Conservation (phyloP, 2,888 invertebrate species). For the Cryptus armator region DNA sequence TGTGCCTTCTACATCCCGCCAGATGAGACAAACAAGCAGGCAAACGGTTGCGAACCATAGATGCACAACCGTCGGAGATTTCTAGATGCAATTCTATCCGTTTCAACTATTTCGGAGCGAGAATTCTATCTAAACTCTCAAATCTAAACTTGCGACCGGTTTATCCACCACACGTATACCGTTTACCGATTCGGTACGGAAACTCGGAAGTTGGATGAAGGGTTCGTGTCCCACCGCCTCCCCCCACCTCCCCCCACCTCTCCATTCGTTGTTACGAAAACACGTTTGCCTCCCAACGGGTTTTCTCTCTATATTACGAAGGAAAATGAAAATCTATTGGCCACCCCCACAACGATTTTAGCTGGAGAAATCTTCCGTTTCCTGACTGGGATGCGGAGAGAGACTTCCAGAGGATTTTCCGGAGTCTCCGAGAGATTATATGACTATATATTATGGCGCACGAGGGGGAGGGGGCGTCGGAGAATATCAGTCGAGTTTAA, state of each 20-base stretch:
- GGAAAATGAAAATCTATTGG: slow-evolving; percentile 43
- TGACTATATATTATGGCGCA: slow-evolving; percentile 17
- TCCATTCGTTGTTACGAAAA: background rate
- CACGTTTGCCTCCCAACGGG: background rate
- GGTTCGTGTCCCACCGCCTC: background rate
- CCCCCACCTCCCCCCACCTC: too few relatives aligned
- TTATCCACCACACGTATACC: background rate
- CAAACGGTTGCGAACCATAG: background rate
- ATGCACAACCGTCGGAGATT: slow-evolving; percentile 1
- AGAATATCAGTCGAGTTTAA: slow-evolving; percentile 63
- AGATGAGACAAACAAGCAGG: background rate
- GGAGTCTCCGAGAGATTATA: slow-evolving; percentile 5
- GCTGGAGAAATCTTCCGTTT: background rate
- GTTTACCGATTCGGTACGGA: slow-evolving; percentile 10
- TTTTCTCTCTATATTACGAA: background rate
- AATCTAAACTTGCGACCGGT: slow-evolving; percentile 26
- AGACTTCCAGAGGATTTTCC: slow-evolving; percentile 38
- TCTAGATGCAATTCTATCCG: background rate
- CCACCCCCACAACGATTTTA: background rate
- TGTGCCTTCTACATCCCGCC: background rate
- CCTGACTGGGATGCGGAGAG: background rate
- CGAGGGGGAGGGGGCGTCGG: background rate
- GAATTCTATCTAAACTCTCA: slow-evolving; percentile 36
- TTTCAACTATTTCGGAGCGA: slow-evolving; percentile 13
- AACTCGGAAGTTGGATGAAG: background rate